Evolutionary conservation across 2,888 invertebrate genomes (phyloP), one percentile per base, ranked within the genome.

Genomic region (Hofmannophila pseudospretella): DNA sequence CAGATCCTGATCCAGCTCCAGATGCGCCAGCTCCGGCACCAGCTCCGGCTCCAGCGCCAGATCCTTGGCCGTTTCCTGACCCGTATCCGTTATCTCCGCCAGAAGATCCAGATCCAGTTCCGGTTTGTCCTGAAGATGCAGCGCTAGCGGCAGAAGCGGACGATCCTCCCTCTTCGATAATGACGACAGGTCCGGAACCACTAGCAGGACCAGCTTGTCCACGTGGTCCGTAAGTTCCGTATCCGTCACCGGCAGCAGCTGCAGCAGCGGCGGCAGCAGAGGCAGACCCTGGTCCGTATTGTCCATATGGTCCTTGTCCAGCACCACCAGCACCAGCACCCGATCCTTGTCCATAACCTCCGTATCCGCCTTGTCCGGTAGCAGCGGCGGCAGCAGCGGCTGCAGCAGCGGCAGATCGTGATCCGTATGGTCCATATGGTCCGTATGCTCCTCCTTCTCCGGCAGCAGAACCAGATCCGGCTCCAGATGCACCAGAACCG

Each of bases 1-100:
- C 5, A 5, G 16, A 33, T n/a, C 28, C 10, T 29, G 38, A 16
- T 26, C 36, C 35, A 28, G 20, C 41, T 40, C 42, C 45, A 11
- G 26, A 8, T 37, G 4, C 20, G 7, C 20, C 20, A 4, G n/a
- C n/a, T n/a, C n/a, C n/a, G n/a, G n/a, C n/a, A n/a, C n/a, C n/a
- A n/a, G n/a, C n/a, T n/a, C n/a, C n/a, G n/a, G n/a, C n/a, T n/a
- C n/a, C n/a, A n/a, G n/a, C n/a, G n/a, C n/a, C n/a, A n/a, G n/a
- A n/a, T n/a, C n/a, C n/a, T n/a, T n/a, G n/a, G n/a, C n/a, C n/a
- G n/a, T n/a, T n/a, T n/a, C n/a, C n/a, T n/a, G n/a, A n/a, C n/a
- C n/a, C n/a, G n/a, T n/a, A n/a, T n/a, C n/a, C n/a, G n/a, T n/a
- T n/a, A n/a, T n/a, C n/a, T n/a, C n/a, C n/a, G n/a, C n/a, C n/a